Conservation (phyloP, 2,797 vertebrate species). For the Hephaestus fuliginosus region DNA sequence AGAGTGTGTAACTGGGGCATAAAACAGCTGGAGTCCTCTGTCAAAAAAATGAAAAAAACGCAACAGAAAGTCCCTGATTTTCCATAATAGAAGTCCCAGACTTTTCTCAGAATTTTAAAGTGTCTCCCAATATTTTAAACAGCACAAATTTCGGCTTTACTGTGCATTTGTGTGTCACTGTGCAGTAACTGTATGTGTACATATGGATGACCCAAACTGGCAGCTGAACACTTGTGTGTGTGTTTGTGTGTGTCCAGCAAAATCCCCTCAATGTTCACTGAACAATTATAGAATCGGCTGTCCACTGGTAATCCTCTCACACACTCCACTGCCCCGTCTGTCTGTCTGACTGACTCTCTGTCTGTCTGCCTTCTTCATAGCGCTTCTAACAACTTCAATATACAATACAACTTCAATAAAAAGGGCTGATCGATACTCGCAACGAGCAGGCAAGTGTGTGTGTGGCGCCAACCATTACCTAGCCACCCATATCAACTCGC, state of each 20-base stretch:
- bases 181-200: slow-evolving; percentile 44
- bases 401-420: slow-evolving; percentile 55
- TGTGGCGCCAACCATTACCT: slow-evolving; percentile 33
- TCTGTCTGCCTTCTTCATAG: slow-evolving; percentile 37
- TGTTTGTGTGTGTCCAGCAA: slow-evolving; percentile 45
- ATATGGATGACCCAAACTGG: slow-evolving; percentile 69
- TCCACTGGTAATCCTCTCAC: slow-evolving; percentile 78
- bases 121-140: slow-evolving; percentile 2
- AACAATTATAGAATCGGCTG: slow-evolving; percentile 81
- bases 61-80: slow-evolving; percentile 21
- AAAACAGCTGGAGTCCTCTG: slow-evolving; percentile 31
- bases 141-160: background rate
- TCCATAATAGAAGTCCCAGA: background rate
- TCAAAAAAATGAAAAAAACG: background rate
- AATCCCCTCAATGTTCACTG: slow-evolving; percentile 82
- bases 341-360: slow-evolving; percentile 47
- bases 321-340: slow-evolving; percentile 77
- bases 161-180: slow-evolving; percentile 7
- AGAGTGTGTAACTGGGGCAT: slow-evolving; percentile 4
- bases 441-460: slow-evolving; percentile 27
- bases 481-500: background rate
- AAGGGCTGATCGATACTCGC: slow-evolving; percentile 52
- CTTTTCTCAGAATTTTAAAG: background rate
- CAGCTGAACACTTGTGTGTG: slow-evolving; percentile 53
- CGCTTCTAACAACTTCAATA: slow-evolving; percentile 39